Base-by-base conservation (phyloP, 2,888 invertebrate genomes). In the Linnaemya vulpina region DNA sequence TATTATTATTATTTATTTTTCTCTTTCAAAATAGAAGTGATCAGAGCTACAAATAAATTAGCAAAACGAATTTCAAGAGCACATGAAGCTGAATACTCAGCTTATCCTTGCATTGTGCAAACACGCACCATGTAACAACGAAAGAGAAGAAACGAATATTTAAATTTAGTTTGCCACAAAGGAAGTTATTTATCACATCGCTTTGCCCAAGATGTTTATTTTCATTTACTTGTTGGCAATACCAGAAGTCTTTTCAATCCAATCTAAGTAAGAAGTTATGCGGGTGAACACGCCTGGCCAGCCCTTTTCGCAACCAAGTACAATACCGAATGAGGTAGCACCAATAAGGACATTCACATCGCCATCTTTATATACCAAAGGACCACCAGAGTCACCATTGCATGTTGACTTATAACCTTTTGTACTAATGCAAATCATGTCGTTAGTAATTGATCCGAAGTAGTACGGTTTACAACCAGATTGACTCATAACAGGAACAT, bases 381-480 rank as follows among this genome's bases (percentile, higher is more conserved):
- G 92, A 53, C 92, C 92, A 62, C 92, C 91, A 58, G 91, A 91
- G 73, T 92, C 92, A 13, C 92, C 91, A 86, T 89, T 90, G 86
- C 92, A 92, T 11, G 88, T 90, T 49, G 92, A 92, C 80, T 89
- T 90, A 30, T 91, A 90, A 5, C 86, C 87, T 58, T 87, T 87
- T 43, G 92, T 92, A 75, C 89, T 90, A 25, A 92, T 91, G 87
- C 93, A 93, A 51, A 93, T 90, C 84, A 87, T 86, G 0, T 87
- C 83, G 3, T 87, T 81, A 53, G 70, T 87, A 68, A 89, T 83
- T 35, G 67, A 0, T 7, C 87, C 88, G 0, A 78, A 8, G 82
- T 87, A 90, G 73, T 87, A 89, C 0, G 9, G 49, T 11, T 87
- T 88, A 79, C 90, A 90, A 1, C 58, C 76, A 17, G 86, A 81